A percentile compares a stretch with the other conserved stretches of the same genome.
phyloP scores from a whole-genome alignment of 2,113 vertebrate genomes.

The Trogon melanurus region DNA sequence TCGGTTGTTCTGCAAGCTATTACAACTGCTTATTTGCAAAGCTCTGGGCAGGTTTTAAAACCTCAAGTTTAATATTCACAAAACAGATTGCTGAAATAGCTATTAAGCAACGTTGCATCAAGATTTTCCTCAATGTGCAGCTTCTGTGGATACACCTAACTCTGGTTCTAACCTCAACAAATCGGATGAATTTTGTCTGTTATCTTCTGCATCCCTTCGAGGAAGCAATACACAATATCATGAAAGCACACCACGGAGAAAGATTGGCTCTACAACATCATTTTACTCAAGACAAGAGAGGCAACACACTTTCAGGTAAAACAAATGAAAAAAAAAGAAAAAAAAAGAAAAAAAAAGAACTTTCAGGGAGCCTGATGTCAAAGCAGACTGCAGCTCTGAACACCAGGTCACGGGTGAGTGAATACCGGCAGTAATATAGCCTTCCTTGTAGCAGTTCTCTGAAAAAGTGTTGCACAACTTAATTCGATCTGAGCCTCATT shows the following conservation, averaged over 20 bases:
- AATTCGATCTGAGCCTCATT: neutral
- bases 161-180: neutral
- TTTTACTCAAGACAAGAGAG: neutral
- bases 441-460: neutral
- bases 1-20: neutral
- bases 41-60: neutral
- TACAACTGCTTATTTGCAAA: neutral
- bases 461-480: neutral
- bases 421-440: neutral
- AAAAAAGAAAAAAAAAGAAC: neutral
- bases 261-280: neutral
- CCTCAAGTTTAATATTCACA: neutral
- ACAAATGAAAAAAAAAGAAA: neutral
- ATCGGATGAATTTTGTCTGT: neutral
- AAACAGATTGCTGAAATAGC: neutral
- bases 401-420: neutral
- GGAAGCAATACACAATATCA: neutral
- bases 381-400: conserved; percentile 17
- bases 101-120: neutral
- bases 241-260: neutral
- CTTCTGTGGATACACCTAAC: neutral
- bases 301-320: neutral
- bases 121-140: neutral
- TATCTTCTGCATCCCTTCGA: neutral
- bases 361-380: neutral